A percentile compares a stretch with the other conserved stretches of the same genome.
phyloP scores from a whole-genome alignment of 1,140 invertebrate species.

The Nasonia giraulti region DNA sequence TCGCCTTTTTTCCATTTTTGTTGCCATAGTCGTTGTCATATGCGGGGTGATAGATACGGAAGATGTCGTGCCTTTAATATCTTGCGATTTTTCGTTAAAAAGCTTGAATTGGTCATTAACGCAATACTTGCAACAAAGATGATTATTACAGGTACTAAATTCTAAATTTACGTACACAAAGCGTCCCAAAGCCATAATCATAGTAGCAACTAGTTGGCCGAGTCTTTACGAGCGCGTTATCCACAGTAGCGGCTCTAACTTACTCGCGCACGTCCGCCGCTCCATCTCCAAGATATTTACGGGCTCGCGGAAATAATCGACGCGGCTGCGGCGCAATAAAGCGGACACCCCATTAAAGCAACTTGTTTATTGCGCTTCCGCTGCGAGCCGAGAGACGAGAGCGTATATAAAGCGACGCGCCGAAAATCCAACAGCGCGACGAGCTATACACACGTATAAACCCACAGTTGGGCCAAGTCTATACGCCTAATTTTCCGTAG shows the following conservation, averaged over 20 bases:
- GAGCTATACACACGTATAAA: not conserved
- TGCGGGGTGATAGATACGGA: no score
- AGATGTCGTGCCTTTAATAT: no score
- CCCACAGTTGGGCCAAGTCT: not conserved
- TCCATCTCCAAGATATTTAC: constrained; percentile 8
- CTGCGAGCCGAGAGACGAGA: not conserved
- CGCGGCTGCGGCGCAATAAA: constrained; percentile 6
- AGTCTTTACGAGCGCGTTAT: constrained; percentile 10
- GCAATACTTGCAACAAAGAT: not conserved
- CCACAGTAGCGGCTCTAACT: not conserved
- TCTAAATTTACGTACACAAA: not conserved
- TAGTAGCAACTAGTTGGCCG: constrained; percentile 18
- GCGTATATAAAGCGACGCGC: not conserved
- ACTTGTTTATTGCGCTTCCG: constrained; percentile 25
- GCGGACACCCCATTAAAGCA: constrained; percentile 13
- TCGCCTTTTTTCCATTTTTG: not conserved
- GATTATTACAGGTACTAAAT: not conserved
- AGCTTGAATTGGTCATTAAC: no score
- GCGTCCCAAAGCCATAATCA: no score
- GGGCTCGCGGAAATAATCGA: constrained; percentile 27
- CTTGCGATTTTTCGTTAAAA: no score
- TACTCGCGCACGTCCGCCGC: not conserved
- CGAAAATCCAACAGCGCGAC: constrained; percentile 2
- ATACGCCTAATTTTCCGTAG: no score
- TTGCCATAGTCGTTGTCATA: no score